phyloP scores from a whole-genome alignment of 2,113 vertebrate genomes.

The Trochalopteron elliotii region DNA sequence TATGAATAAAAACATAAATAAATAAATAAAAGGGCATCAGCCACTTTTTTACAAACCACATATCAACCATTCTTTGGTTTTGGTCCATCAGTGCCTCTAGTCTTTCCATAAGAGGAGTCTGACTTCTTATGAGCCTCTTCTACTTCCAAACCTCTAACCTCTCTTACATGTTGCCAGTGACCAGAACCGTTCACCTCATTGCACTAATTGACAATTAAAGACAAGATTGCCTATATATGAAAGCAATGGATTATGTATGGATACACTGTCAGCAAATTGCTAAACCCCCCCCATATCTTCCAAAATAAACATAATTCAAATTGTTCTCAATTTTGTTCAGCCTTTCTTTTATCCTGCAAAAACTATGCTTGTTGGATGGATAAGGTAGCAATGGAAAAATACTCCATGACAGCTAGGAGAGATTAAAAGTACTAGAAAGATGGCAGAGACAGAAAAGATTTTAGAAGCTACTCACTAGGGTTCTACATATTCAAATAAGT shows the following conservation, averaged over 20 bases:
- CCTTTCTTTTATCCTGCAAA: background rate
- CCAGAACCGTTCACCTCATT: background rate
- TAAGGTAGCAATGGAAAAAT: background rate
- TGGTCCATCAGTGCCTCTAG: background rate
- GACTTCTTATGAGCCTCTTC: background rate
- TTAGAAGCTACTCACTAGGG: background rate
- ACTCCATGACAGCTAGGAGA: background rate
- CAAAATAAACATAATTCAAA: background rate
- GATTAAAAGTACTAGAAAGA: background rate
- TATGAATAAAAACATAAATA: background rate
- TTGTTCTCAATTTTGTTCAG: background rate
- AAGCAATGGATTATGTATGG: background rate
- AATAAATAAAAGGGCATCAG: background rate
- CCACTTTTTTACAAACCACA: background rate
- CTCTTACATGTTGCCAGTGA: rapidly evolving
- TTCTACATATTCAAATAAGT: background rate
- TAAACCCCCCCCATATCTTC: rapidly evolving
- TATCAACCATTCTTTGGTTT: background rate
- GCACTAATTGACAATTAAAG: background rate
- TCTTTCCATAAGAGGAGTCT: background rate
- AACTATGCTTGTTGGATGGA: background rate
- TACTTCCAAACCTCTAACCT: background rate
- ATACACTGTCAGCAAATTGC: background rate
- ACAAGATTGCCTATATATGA: background rate
- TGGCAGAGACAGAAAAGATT: background rate